A percentile compares a stretch with the other conserved stretches of the same genome.
Evolutionary conservation across 2,888 invertebrate species (phyloP).

Genomic region (Tribolium freemani): DNA sequence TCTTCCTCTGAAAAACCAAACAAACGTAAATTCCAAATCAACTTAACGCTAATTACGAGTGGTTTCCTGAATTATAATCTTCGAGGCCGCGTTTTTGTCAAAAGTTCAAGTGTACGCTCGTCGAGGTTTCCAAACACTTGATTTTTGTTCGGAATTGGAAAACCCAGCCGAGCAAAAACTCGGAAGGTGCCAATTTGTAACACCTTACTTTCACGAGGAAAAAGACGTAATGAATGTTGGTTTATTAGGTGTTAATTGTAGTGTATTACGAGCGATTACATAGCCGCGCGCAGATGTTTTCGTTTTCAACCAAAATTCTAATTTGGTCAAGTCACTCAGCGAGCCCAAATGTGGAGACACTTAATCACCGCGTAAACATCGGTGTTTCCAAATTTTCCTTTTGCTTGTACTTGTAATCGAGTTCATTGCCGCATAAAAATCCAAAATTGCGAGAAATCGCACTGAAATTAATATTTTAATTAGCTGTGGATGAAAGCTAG

Average conservation of each 20-base stretch:
- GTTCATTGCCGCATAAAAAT: neutral
- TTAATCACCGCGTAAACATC: neutral
- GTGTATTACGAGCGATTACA: neutral
- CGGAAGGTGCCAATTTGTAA: constrained; percentile 1
- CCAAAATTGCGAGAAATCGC: neutral
- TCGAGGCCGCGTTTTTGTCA: neutral
- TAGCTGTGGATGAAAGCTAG: neutral
- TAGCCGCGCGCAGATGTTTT: neutral
- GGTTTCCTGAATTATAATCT: neutral
- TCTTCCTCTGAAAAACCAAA: neutral
- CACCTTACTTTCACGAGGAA: constrained; percentile 23
- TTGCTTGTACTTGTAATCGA: neutral
- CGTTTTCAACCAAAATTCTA: neutral
- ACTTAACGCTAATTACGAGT: neutral
- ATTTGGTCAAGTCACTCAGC: neutral
- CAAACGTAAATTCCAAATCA: neutral
- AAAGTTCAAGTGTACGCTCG: neutral
- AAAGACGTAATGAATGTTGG: constrained; percentile 6
- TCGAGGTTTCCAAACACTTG: neutral
- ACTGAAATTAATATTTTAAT: constrained; percentile 2
- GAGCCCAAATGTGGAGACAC: neutral
- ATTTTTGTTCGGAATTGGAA: neutral
- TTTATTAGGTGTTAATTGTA: constrained; percentile 19
- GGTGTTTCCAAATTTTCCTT: neutral
- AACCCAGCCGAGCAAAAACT: neutral